Conservation (phyloP, 2,888 invertebrate genomes). For the Mesorhabditis spiculigera region DNA sequence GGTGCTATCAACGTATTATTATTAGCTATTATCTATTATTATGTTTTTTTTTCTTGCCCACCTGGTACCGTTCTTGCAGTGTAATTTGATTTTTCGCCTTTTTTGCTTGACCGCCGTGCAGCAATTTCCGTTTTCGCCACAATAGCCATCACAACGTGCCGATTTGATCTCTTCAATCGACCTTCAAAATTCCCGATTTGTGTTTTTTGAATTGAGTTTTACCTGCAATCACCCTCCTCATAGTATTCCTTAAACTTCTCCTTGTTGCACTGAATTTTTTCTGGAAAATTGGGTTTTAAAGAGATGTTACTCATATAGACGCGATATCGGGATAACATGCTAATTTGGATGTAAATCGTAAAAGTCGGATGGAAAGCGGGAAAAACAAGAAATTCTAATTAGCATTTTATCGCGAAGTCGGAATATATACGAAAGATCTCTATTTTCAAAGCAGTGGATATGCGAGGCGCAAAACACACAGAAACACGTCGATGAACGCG, state of each 20-base stretch:
- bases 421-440: too few relatives aligned
- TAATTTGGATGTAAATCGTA: too few relatives aligned
- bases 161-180: slow-evolving; percentile 50
- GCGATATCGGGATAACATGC: background rate
- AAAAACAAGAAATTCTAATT: too few relatives aligned
- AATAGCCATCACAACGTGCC: slow-evolving; percentile 45
- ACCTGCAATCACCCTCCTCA: slow-evolving; percentile 35
- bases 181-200: slow-evolving; percentile 3
- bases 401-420: too few relatives aligned
- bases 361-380: too few relatives aligned
- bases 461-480: too few relatives aligned
- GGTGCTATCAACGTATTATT: too few relatives aligned
- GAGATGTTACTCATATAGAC: background rate
- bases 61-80: slow-evolving; percentile 43
- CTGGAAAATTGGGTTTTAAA: slow-evolving; percentile 21
- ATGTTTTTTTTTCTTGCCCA: slow-evolving; percentile 11
- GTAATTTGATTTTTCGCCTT: slow-evolving; percentile 43
- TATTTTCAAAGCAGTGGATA: too few relatives aligned
- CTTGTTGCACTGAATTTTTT: slow-evolving; percentile 45
- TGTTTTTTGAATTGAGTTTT: too few relatives aligned
- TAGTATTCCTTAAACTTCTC: slow-evolving; percentile 41
- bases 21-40: too few relatives aligned
- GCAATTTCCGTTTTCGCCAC: slow-evolving; percentile 41
- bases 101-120: slow-evolving; percentile 46
- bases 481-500: too few relatives aligned